Evolutionary conservation across 1,140 invertebrate species (phyloP).

Genomic region (Pachypsylla venusta): DNA sequence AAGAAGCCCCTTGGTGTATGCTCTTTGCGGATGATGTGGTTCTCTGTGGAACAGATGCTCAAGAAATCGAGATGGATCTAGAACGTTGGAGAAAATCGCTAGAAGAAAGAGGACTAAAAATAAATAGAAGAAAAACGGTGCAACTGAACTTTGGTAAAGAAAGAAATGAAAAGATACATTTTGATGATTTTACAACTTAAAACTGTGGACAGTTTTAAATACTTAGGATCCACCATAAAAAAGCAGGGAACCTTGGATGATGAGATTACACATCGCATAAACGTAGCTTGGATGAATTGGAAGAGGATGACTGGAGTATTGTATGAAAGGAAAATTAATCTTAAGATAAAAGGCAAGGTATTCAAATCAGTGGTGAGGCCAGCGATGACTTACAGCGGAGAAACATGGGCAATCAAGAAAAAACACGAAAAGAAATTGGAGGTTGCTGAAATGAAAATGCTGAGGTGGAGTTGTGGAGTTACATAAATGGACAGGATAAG

Average conservation of each 20-base stretch:
- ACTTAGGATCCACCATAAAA: constrained; percentile 5
- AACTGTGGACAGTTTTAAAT: background rate
- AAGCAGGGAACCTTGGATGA: background rate
- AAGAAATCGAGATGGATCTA: background rate
- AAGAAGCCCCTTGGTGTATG: no score
- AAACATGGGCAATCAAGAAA: no score
- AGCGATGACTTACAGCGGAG: no score
- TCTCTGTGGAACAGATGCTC: background rate
- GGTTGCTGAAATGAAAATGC: no score
- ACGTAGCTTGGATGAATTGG: constrained; percentile 10
- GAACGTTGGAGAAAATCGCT: constrained; percentile 6
- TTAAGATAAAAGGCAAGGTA: background rate
- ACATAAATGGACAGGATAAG: no score
- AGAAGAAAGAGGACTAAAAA: constrained; percentile 5
- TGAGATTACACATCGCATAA: constrained; percentile 5
- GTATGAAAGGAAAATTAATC: background rate
- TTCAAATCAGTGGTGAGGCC: no score
- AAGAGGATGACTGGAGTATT: constrained; percentile 11
- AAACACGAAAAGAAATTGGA: no score
- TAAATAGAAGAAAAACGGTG: constrained; percentile 9
- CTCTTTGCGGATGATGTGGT: constrained; percentile 7
- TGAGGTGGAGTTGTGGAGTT: no score
- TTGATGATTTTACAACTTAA: background rate
- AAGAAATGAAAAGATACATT: background rate
- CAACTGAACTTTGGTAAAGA: constrained; percentile 2